Conservation (phyloP, 1,140 invertebrate species). For the Drosophila sproati region DNA sequence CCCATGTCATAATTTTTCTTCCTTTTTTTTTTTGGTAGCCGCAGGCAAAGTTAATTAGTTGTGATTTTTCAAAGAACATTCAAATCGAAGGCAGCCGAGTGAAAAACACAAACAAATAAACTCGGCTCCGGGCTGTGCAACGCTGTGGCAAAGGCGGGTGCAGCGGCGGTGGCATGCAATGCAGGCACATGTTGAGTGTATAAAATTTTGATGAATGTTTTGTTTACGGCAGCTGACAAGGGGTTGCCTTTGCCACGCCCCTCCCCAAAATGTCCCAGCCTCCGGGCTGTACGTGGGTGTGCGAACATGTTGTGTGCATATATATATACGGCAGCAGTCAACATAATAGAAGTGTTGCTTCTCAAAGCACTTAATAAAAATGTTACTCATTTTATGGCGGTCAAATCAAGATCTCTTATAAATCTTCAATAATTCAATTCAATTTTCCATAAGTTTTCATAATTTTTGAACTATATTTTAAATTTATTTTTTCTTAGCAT, state of each 20-base stretch:
- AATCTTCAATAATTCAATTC: too few relatives aligned
- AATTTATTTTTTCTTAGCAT: too few relatives aligned
- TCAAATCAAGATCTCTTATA: too few relatives aligned
- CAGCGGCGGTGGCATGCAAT: constrained; percentile 19
- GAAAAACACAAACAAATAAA: constrained; percentile 62
- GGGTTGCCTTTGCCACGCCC: constrained; percentile 45
- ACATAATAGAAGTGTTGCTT: too few relatives aligned
- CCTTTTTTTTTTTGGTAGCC: constrained; percentile 29
- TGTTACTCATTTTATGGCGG: too few relatives aligned
- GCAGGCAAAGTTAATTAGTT: constrained; percentile 78
- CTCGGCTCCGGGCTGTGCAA: constrained; percentile 38
- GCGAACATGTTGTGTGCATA: constrained; percentile 7
- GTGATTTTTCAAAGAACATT: constrained; percentile 83
- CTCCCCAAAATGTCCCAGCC: too few relatives aligned
- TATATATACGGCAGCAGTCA: too few relatives aligned
- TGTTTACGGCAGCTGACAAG: constrained; percentile 67
- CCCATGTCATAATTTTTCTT: constrained; percentile 36
- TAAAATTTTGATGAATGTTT: constrained; percentile 82
- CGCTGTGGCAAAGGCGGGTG: neutral
- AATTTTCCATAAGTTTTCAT: too few relatives aligned
- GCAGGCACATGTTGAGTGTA: constrained; percentile 80
- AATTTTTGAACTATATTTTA: too few relatives aligned
- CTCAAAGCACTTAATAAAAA: too few relatives aligned
- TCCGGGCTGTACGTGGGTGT: constrained; percentile 16
- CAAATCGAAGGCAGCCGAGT: constrained; percentile 61